Conservation (phyloP, 2,797 vertebrate species). For the Hippocampus kuda region DNA sequence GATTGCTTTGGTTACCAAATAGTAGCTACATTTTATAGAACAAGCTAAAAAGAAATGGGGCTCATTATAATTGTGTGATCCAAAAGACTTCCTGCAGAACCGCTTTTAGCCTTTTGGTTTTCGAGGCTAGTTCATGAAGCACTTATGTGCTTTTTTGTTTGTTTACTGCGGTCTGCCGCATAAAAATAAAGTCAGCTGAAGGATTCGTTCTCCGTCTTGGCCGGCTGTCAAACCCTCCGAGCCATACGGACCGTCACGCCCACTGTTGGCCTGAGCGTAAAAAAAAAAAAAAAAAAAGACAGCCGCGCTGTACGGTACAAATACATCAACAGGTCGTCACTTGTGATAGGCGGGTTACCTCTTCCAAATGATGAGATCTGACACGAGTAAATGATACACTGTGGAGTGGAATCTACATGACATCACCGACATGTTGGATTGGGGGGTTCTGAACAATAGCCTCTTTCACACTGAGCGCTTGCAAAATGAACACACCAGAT, state of each 20-base stretch:
- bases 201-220: slow-evolving; percentile 46
- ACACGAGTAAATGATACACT: slow-evolving; percentile 50
- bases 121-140: slow-evolving; percentile 48
- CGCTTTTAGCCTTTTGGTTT: slow-evolving; percentile 44
- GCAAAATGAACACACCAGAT: neutral
- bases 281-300: slow-evolving; percentile 44
- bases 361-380: slow-evolving; percentile 46
- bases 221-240: slow-evolving; percentile 48
- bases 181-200: slow-evolving; percentile 68
- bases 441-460: neutral
- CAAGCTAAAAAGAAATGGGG: neutral
- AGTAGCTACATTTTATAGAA: neutral
- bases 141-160: slow-evolving; percentile 68
- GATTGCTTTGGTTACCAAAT: slow-evolving; percentile 1
- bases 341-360: slow-evolving; percentile 42
- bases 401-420: slow-evolving; percentile 50
- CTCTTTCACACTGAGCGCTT: neutral
- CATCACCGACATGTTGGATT: slow-evolving; percentile 33
- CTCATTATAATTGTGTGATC: slow-evolving; percentile 4
- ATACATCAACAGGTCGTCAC: slow-evolving; percentile 67
- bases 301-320: slow-evolving; percentile 41
- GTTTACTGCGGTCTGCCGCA: slow-evolving; percentile 71
- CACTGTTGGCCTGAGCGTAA: slow-evolving; percentile 41
- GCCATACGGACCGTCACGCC: slow-evolving; percentile 54
- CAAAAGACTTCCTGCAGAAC: slow-evolving; percentile 22